Evolutionary conservation across 1,140 invertebrate species (phyloP), one percentile per base, ranked within the genome.

Genomic region (Drusus annulatus): DNA sequence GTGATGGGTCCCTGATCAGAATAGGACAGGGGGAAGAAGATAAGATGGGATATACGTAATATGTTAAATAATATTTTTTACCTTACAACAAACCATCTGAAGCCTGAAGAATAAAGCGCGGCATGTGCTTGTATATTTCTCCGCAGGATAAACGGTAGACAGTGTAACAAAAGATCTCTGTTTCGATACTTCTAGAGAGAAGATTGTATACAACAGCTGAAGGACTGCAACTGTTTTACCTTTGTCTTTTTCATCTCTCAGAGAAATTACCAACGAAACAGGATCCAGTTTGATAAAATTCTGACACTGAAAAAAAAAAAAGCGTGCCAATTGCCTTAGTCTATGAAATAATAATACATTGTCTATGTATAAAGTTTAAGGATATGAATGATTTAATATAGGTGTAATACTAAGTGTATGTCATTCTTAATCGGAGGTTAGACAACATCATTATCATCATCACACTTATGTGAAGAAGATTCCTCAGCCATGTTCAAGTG

Each of bases 51-150:
- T 45, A 45, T 45, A 36, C 8, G 2, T 2, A 13, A 13, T 2
- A 45, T 45, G 10, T 10, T 13, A 45, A 8, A 45, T 45, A 45
- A 2, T 16, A 65, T 28, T 65, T 25, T 15, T 76, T 78, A 84
- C 83, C 76, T 81, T 81, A 60, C 80, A 81, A 76, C 80, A 81
- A 4, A 80, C 62, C 80, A 84, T 84, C 69, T 84, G 83, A 36
- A 84, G 28, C 51, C 83, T 71, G 51, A 80, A 81, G 68, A 80
- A 84, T 25, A 84, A 8, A n/a, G 73, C 25, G 50, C 36, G 77
- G 36, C 54, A 83, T 31, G 58, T 68, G 15, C 56, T 50, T 10
- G 74, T 74, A 31, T 80, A 75, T 31, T 80, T 68, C 7, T 74
- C 25, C 10, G n/a, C 54, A 23, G 78, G 78, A 63, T 79, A 63